Evolutionary conservation across 2,113 vertebrate species (phyloP).

Genomic region (Mustela nigripes): DNA sequence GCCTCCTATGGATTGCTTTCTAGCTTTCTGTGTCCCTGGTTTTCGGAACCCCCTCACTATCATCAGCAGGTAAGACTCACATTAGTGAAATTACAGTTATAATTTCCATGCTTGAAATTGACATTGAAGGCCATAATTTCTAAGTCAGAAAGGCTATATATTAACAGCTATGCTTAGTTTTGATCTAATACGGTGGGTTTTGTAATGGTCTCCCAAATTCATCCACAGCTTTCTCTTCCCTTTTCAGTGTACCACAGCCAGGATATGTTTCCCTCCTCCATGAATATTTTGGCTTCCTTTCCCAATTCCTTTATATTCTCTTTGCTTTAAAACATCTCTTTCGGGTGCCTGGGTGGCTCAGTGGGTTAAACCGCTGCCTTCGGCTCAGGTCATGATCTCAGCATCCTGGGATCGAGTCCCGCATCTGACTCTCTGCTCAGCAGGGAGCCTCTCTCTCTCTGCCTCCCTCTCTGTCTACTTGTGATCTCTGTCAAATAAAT

Average conservation of each 20-base stretch:
- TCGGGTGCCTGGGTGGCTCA: too few species aligned
- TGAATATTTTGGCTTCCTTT: slow-evolving; percentile 16
- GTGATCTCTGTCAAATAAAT: too few species aligned
- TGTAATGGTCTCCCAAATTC: background rate
- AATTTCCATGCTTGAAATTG: slow-evolving; percentile 27
- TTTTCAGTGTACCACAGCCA: background rate
- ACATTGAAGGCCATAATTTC: slow-evolving; percentile 1
- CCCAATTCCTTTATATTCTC: background rate
- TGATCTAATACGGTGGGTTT: background rate
- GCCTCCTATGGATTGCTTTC: slow-evolving; percentile 31
- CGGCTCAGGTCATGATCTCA: too few species aligned
- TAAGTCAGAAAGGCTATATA: background rate
- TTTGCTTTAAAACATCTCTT: slow-evolving; percentile 61
- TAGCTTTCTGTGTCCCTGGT: slow-evolving; percentile 4
- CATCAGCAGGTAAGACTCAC: slow-evolving; percentile 27
- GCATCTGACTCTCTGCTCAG: too few species aligned
- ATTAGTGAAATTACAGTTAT: slow-evolving; percentile 40
- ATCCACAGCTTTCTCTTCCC: background rate
- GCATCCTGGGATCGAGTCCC: too few species aligned
- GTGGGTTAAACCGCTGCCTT: too few species aligned
- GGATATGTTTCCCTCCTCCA: background rate
- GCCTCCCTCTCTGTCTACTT: too few species aligned
- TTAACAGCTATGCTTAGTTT: background rate
- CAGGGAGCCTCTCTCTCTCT: too few species aligned
- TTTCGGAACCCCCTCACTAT: slow-evolving; percentile 53